Evolutionary conservation across 2,113 vertebrate species (phyloP).

Genomic region (Hydrolagus affinis): DNA sequence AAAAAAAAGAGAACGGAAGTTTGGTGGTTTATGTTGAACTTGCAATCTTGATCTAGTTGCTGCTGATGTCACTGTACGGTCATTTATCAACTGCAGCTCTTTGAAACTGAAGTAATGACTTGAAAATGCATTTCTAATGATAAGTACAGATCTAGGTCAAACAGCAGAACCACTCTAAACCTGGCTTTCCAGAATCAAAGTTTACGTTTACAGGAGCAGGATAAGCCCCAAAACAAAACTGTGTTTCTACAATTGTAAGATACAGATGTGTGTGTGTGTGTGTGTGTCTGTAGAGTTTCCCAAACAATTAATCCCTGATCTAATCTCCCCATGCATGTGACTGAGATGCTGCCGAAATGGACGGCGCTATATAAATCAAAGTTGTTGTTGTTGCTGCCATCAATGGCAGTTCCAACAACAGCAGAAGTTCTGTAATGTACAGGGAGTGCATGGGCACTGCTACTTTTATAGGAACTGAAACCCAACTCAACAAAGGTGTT

Average conservation of each 20-base stretch:
- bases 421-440: too few species aligned
- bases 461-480: too few species aligned
- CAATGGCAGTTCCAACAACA: too few species aligned
- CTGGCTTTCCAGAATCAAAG: not conserved
- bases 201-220: not conserved
- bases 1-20: not conserved
- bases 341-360: too few species aligned
- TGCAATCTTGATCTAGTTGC: not conserved
- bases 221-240: not conserved
- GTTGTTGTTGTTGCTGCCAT: too few species aligned
- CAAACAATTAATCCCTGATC: too few species aligned
- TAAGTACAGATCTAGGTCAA: not conserved
- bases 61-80: not conserved
- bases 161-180: not conserved
- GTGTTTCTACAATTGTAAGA: not conserved
- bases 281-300: too few species aligned
- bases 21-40: not conserved
- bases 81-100: not conserved
- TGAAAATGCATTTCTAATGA: slow-evolving; percentile 12
- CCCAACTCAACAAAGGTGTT: too few species aligned
- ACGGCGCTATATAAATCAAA: too few species aligned
- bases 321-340: too few species aligned
- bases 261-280: too few species aligned
- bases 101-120: not conserved
- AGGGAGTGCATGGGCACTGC: too few species aligned